phyloP scores from a whole-genome alignment of 2,113 vertebrate genomes.

The Epinephelus fuscoguttatus region DNA sequence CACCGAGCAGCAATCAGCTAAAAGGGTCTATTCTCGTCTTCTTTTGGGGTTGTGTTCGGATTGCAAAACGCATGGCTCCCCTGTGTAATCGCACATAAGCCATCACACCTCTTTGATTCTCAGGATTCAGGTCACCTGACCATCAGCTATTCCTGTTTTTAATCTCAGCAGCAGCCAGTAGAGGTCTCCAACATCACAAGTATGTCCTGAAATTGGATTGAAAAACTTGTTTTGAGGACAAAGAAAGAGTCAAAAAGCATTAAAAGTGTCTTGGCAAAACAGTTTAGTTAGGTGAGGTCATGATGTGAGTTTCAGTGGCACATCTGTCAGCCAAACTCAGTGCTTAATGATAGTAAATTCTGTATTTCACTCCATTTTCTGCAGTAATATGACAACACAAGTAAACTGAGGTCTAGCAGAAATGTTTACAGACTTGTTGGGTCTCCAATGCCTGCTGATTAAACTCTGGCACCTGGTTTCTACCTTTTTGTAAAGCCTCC shows the following conservation, averaged over 20 bases:
- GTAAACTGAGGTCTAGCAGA: too few relatives aligned
- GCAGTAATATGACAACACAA: neutral
- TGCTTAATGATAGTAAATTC: neutral
- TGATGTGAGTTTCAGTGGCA: neutral
- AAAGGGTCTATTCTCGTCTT: slow-evolving; percentile 4
- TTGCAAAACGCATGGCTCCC: slow-evolving; percentile 13
- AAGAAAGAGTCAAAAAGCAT: neutral
- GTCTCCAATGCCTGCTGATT: neutral
- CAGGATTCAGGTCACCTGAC: neutral
- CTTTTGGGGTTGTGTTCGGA: slow-evolving; percentile 16
- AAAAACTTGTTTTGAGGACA: neutral
- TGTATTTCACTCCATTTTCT: neutral
- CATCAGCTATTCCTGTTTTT: neutral
- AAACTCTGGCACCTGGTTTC: too few relatives aligned
- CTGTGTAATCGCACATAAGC: slow-evolving; percentile 2
- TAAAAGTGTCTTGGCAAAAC: neutral
- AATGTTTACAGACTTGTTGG: neutral
- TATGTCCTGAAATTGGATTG: neutral
- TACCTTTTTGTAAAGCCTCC: too few relatives aligned
- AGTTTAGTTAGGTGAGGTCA: neutral
- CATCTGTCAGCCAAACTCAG: neutral
- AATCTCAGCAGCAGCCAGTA: neutral
- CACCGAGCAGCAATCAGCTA: slow-evolving; percentile 56
- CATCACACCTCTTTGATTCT: neutral
- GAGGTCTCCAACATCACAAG: slow-evolving; percentile 20